These are phyloP conservation scores for Pseudorasbora parva DNA, from an alignment of 2,113 vertebrate genomes.

Conservation along the genomic window DNA sequence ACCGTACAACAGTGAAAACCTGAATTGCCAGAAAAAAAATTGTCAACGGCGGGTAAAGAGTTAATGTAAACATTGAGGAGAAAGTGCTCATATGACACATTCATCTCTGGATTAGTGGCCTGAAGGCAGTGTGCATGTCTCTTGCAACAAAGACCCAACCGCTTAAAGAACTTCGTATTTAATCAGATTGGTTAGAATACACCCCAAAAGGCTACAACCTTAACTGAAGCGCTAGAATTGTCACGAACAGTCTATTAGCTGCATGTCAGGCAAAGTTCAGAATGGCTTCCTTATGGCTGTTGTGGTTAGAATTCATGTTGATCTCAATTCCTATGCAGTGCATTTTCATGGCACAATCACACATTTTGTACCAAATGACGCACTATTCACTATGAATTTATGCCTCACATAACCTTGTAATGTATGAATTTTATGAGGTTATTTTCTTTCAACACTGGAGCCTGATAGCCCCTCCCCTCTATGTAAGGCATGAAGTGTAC, in stretches of 20 bases:
- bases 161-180: not conserved
- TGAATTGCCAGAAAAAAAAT: too few relatives aligned
- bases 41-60: too few relatives aligned
- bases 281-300: not conserved
- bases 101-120: conserved; percentile 12
- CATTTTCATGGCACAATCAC: not conserved
- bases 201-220: not conserved
- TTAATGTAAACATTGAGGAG: not conserved
- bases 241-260: not conserved
- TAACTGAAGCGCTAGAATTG: not conserved
- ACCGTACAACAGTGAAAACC: too few relatives aligned
- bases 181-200: not conserved
- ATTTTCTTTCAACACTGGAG: too few relatives aligned
- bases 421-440: too few relatives aligned
- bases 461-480: too few relatives aligned
- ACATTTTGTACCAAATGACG: too few relatives aligned
- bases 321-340: not conserved
- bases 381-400: too few relatives aligned
- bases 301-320: not conserved
- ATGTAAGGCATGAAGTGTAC: too few relatives aligned
- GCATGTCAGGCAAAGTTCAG: conserved; percentile 5
- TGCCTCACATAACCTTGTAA: too few relatives aligned
- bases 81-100: not conserved
- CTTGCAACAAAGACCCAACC: not conserved
- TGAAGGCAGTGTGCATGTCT: not conserved